Percentiles rank a stretch among this genome's conserved stretches.
Conservation (phyloP, 2,888 invertebrate genomes). For the Neocrepidodera transversa region DNA sequence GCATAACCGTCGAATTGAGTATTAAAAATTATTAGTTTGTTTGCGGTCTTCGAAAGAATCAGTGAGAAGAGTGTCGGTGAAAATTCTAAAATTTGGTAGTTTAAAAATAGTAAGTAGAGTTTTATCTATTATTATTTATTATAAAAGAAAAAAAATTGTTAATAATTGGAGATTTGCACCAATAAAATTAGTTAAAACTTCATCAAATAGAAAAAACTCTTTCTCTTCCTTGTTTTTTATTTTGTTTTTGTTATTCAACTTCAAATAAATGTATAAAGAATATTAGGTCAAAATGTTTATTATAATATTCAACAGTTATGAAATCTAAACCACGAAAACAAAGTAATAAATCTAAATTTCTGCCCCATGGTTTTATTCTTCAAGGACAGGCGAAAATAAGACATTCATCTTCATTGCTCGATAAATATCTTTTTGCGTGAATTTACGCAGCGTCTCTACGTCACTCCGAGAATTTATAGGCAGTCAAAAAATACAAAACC, state of each 20-base stretch:
- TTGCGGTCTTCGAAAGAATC: neutral
- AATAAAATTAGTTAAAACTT: no score
- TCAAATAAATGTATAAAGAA: neutral
- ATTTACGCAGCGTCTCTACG: slow-evolving; percentile 24
- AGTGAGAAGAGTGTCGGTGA: neutral
- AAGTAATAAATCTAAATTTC: slow-evolving; percentile 4
- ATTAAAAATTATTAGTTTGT: slow-evolving; percentile 5
- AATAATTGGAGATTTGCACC: no score
- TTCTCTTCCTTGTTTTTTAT: no score
- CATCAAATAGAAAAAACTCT: no score
- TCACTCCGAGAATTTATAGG: slow-evolving; percentile 23
- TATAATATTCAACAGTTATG: neutral
- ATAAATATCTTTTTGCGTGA: slow-evolving; percentile 30
- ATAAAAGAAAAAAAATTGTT: no score
- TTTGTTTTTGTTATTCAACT: no score
- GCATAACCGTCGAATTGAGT: slow-evolving; percentile 5
- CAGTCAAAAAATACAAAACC: slow-evolving; percentile 30
- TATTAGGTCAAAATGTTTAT: no score
- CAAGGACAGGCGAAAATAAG: slow-evolving; percentile 28
- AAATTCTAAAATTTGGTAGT: no score
- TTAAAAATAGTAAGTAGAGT: no score
- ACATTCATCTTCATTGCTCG: slow-evolving; percentile 24
- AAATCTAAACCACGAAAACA: slow-evolving; percentile 3
- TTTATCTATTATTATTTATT: no score
- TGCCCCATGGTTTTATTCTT: slow-evolving; percentile 17